phyloP scores from a whole-genome alignment of 2,888 invertebrate species.

The Stenchaetothrips biformis region DNA sequence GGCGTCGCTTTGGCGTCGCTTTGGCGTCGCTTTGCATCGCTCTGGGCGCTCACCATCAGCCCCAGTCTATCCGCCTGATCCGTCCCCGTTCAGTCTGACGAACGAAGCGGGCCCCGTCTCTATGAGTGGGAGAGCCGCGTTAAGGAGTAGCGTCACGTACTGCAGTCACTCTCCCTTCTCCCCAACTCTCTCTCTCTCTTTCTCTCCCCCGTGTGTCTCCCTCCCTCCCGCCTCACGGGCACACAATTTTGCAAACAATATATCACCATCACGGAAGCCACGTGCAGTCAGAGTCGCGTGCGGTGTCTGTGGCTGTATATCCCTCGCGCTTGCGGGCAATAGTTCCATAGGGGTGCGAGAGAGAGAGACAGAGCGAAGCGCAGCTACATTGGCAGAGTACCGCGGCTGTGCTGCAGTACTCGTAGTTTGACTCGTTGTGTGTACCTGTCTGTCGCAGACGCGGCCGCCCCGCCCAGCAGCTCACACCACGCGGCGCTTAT shows the following conservation, averaged over 20 bases:
- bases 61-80: not conserved
- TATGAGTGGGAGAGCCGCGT: conserved; percentile 18
- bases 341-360: too few relatives aligned
- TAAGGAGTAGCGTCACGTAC: conserved; percentile 15
- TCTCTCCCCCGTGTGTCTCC: not conserved
- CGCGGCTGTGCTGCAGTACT: too few relatives aligned
- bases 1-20: too few relatives aligned
- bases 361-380: too few relatives aligned
- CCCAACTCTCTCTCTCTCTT: not conserved
- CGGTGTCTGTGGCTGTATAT: not conserved
- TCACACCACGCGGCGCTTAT: too few relatives aligned
- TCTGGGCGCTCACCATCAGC: not conserved
- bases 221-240: not conserved
- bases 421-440: too few relatives aligned
- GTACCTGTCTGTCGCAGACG: not conserved
- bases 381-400: too few relatives aligned
- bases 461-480: not conserved
- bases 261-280: conserved; percentile 7
- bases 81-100: not conserved
- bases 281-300: not conserved
- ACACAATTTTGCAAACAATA: conserved; percentile 21
- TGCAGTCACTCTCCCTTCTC: not conserved
- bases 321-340: not conserved
- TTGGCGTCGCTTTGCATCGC: too few relatives aligned
- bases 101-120: not conserved